Base-by-base conservation (phyloP, 2,888 invertebrate species). In the Apodemia zela region DNA sequence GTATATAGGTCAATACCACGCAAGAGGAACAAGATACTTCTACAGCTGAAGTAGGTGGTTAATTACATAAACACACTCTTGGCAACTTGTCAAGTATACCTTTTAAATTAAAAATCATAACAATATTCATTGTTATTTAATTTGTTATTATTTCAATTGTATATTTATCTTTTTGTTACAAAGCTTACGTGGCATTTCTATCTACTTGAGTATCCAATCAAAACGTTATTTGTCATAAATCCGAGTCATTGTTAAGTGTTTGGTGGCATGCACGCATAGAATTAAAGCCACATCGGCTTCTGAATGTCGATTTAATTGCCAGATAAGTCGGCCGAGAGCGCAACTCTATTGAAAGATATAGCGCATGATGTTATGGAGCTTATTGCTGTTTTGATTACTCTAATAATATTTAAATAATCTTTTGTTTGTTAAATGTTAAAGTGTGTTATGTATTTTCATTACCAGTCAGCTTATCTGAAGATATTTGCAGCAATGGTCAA, bases 271-370 rank as follows among this genome's bases (percentile, higher is more conserved):
- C 81, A 79, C 79, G 83, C 80, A 80, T 78, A 76, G 87, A 85
- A 47, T 47, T 47, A 47, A 47, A 47, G 80, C 82, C 81, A 77
- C 82, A 82, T 83, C 79, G 87, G 85, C 90, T 89, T 85, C 89
- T 87, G 90, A 89, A 90, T 89, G 90, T 89, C 85, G 90, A 91
- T 91, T 89, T 90, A 91, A 90, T 91, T 90, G 89, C 85, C 78
- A 85, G 90, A 91, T 91, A 91, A 89, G 85, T 85, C 85, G 76
- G 73, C 74, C 78, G 80, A 80, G 78, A 79, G 80, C 84, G 84
- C 85, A 85, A 81, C 84, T 78, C 83, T 80, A 88, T 88, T 87
- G 81, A 83, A 84, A 87, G 85, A 89, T 89, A 87, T 89, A 88
- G 83, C 82, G 79, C 84, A 81, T 78, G 87, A 85, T 87, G 87